phyloP scores from a whole-genome alignment of 1,140 invertebrate species.

The Drosophila pandora region DNA sequence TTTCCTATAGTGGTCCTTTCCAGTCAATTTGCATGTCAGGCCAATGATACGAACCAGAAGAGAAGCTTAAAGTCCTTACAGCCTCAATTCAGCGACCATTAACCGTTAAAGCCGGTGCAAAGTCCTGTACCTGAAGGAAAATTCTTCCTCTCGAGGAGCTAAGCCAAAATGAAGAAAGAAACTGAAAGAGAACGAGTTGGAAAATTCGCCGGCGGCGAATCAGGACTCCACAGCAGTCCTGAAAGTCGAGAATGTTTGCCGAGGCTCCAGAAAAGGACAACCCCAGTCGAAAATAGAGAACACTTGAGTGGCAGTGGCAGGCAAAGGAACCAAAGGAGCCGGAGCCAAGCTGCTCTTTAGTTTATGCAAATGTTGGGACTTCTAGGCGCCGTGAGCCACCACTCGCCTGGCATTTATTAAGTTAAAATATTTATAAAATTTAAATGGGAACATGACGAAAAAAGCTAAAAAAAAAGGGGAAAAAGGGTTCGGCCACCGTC shows the following conservation, averaged over 20 bases:
- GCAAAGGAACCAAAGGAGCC: slow-evolving; percentile 10
- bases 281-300: slow-evolving; percentile 34
- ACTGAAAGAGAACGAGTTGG: slow-evolving; percentile 13
- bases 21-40: slow-evolving; percentile 50
- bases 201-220: slow-evolving; percentile 26
- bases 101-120: slow-evolving; percentile 49
- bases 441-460: slow-evolving; percentile 46
- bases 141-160: slow-evolving; percentile 22
- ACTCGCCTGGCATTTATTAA: slow-evolving; percentile 65
- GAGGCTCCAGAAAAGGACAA: slow-evolving; percentile 49
- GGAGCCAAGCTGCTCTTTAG: slow-evolving; percentile 29
- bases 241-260: slow-evolving; percentile 48
- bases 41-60: slow-evolving; percentile 30
- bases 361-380: slow-evolving; percentile 67
- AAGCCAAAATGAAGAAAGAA: slow-evolving; percentile 5
- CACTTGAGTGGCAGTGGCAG: slow-evolving; percentile 29
- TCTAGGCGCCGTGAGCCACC: slow-evolving; percentile 51
- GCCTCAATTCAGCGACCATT: slow-evolving; percentile 48
- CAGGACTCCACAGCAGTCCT: slow-evolving; percentile 3
- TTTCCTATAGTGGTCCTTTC: slow-evolving; percentile 3
- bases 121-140: slow-evolving; percentile 31
- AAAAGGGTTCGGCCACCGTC: slow-evolving; percentile 13
- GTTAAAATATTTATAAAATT: slow-evolving; percentile 77
- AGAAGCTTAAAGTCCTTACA: slow-evolving; percentile 39
- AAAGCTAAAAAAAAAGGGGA: slow-evolving; percentile 5